Evolutionary conservation across 2,888 invertebrate genomes (phyloP), one percentile per base, ranked within the genome.

Genomic region (Hipparchia semele): DNA sequence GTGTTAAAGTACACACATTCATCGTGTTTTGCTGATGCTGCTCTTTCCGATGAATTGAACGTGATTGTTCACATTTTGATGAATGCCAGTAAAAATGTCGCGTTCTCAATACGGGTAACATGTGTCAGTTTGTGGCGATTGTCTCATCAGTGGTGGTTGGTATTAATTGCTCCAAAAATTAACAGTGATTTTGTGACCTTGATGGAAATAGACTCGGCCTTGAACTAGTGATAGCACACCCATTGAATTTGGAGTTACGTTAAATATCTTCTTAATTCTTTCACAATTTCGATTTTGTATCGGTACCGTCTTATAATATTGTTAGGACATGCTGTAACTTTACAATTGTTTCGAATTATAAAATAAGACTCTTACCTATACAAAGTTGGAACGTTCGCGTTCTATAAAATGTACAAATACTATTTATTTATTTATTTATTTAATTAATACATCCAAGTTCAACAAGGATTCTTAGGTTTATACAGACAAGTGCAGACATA

Each of bases 51-150:
- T 64, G 60, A 45, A 72, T 62, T 62, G 76, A 74, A 90, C 90
- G 90, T 90, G 89, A 81, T 79, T 70, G 73, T 76, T 77, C 72
- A 73, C 77, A 79, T 76, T 75, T 76, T 75, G 59, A 64, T 45
- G 65, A 72, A 33, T 78, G 79, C 79, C 74, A 78, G 77, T 79
- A 81, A 87, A 86, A 83, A 91, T 91, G 90, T 84, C 80, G 82
- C 82, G 80, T 82, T 75, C 79, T 70, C 79, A 75, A 77, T 79
- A 77, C 77, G 78, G 81, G 75, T 79, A 87, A 79, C 84, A 91
- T 91, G 91, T 82, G 79, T 83, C 85, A 82, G 81, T 86, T 86
- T 86, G 87, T 89, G 87, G 85, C 80, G 83, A 83, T 87, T 71
- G 71, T 79, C 78, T 79, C 81, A 73, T 76, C 85, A 54, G 73